Evolutionary conservation across 1,140 invertebrate genomes (phyloP).

Genomic region (Latrodectus geometricus): DNA sequence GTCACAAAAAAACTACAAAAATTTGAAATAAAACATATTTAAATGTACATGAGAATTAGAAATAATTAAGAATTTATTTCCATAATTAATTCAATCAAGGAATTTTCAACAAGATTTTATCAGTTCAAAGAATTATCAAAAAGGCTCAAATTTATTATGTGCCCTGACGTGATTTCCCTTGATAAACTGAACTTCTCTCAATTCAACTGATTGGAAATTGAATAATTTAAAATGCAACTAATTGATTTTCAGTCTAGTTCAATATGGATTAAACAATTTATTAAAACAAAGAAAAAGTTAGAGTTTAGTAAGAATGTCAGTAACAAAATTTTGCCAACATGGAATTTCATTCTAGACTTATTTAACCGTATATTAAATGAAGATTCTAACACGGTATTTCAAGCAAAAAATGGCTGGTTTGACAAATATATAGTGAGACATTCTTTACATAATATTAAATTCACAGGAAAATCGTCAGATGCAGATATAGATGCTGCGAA

Average conservation of each 20-base stretch:
- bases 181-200: constrained; percentile 13
- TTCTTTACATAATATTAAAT: no score
- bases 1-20: no score
- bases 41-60: no score
- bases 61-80: constrained; percentile 1
- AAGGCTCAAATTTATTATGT: constrained; percentile 6
- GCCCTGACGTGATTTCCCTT: constrained; percentile 1
- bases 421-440: no score
- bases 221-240: constrained; percentile 6
- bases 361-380: no score
- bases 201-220: constrained; percentile 4
- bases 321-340: not conserved
- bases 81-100: not conserved
- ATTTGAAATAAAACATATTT: no score
- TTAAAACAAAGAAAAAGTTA: constrained; percentile 1
- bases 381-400: no score
- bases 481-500: no score
- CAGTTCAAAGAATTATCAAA: no score
- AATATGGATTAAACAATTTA: constrained; percentile 7
- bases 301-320: not conserved
- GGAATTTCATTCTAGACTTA: not conserved
- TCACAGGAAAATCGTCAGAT: no score
- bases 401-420: no score
- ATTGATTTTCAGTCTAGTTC: constrained; percentile 4
- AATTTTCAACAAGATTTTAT: no score